Conservation (phyloP, 2,888 invertebrate genomes). For the Eremobia ochroleuca region DNA sequence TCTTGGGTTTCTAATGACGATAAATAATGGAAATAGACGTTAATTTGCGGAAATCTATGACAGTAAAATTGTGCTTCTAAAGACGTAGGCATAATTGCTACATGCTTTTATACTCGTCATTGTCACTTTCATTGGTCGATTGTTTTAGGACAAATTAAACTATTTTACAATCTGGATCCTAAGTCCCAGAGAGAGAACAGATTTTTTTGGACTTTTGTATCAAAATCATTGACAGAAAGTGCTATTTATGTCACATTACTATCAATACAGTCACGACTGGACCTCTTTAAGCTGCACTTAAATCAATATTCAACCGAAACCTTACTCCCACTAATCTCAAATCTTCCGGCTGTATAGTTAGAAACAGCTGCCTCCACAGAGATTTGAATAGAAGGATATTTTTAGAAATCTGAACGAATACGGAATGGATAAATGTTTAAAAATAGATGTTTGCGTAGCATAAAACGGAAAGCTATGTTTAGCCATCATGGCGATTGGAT, state of each 20-base stretch:
- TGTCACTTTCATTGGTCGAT: not conserved
- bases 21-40: not conserved
- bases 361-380: slow-evolving; percentile 36
- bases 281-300: not conserved
- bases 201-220: not conserved
- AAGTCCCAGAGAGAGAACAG: not conserved
- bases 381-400: slow-evolving; percentile 51
- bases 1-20: not conserved
- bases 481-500: slow-evolving; percentile 21
- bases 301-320: not conserved
- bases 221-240: too few species aligned
- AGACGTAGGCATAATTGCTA: not conserved
- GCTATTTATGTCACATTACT: not conserved
- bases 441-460: slow-evolving; percentile 43
- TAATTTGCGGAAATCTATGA: not conserved
- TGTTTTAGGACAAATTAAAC: not conserved
- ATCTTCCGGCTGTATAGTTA: slow-evolving; percentile 16
- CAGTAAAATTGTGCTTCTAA: not conserved
- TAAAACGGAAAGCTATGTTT: slow-evolving; percentile 20
- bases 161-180: not conserved
- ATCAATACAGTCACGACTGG: not conserved
- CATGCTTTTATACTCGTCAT: not conserved
- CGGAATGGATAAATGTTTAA: slow-evolving; percentile 41
- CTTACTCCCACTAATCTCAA: not conserved
- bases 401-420: slow-evolving; percentile 45